phyloP scores from a whole-genome alignment of 2,888 invertebrate genomes.

The Tenthredo mesomela region DNA sequence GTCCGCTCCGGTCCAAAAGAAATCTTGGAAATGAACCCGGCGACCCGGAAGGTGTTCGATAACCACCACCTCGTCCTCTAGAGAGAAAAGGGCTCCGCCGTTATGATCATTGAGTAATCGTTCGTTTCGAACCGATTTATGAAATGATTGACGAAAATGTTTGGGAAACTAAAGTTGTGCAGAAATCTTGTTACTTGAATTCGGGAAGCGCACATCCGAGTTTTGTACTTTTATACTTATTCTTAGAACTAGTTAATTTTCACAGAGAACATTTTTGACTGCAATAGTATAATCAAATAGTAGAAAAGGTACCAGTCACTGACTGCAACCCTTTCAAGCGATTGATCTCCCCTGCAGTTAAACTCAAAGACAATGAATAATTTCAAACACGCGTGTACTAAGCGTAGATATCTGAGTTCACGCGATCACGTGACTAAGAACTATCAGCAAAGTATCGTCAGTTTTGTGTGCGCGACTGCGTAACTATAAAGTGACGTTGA shows the following conservation, averaged over 20 bases:
- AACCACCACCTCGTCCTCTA: slow-evolving; percentile 75
- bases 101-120: not conserved
- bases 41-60: slow-evolving; percentile 75
- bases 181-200: not conserved
- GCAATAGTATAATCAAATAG: not conserved
- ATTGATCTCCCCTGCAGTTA: slow-evolving; percentile 36
- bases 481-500: not conserved
- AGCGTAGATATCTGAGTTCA: slow-evolving; percentile 57
- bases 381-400: slow-evolving; percentile 32
- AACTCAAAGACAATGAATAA: slow-evolving; percentile 45
- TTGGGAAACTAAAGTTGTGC: not conserved
- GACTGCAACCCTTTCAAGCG: slow-evolving; percentile 4
- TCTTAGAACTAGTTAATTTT: not conserved
- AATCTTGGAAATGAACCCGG: slow-evolving; percentile 86
- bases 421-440: slow-evolving; percentile 68
- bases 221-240: not conserved
- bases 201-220: not conserved
- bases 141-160: not conserved
- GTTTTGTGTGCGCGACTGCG: slow-evolving; percentile 15
- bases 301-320: slow-evolving; percentile 37
- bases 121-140: not conserved
- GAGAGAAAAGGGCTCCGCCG: not conserved
- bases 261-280: not conserved
- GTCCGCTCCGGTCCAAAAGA: slow-evolving; percentile 94
- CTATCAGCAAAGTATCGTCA: slow-evolving; percentile 59